Conservation (phyloP, 2,797 vertebrate species). For the Alfaro cultratus region DNA sequence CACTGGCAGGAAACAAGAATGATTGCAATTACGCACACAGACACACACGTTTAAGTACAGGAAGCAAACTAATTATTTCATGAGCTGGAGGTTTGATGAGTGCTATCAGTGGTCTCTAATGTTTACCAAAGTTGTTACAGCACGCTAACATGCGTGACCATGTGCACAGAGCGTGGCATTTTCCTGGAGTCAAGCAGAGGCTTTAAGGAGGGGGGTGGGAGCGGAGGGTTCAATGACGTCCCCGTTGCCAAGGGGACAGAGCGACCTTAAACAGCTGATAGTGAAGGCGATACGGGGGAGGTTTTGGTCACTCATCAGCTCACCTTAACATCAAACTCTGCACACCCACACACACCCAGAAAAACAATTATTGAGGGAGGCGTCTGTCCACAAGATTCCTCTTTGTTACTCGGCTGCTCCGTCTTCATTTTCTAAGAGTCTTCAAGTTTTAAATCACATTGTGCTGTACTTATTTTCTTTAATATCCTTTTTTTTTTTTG, state of each 20-base stretch:
- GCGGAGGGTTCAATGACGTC: conserved; percentile 57
- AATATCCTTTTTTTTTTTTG: not conserved
- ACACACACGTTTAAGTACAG: conserved; percentile 39
- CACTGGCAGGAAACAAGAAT: conserved; percentile 57
- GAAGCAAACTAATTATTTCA: conserved; percentile 56
- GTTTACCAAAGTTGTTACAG: not conserved
- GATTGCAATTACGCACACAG: conserved; percentile 10
- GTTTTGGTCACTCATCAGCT: conserved; percentile 63
- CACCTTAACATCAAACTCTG: conserved; percentile 64
- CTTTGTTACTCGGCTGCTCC: not conserved
- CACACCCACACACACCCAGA: conserved; percentile 12
- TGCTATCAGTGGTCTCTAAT: conserved; percentile 56
- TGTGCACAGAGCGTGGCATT: conserved; percentile 62
- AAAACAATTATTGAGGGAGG: conserved; percentile 11
- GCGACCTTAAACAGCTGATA: conserved; percentile 73
- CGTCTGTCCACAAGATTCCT: not conserved
- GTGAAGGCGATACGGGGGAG: conserved; percentile 54
- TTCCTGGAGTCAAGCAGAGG: conserved; percentile 49
- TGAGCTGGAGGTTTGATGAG: conserved; percentile 26
- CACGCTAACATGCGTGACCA: not conserved
- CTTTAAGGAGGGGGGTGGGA: conserved; percentile 31
- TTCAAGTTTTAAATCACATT: not conserved
- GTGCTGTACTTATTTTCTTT: not conserved
- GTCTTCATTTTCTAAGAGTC: not conserved
- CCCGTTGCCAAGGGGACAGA: conserved; percentile 75